A percentile compares a stretch with the other conserved stretches of the same genome.
phyloP scores from a whole-genome alignment of 2,888 invertebrate genomes.

The Hirtodrosophila trivittata region DNA sequence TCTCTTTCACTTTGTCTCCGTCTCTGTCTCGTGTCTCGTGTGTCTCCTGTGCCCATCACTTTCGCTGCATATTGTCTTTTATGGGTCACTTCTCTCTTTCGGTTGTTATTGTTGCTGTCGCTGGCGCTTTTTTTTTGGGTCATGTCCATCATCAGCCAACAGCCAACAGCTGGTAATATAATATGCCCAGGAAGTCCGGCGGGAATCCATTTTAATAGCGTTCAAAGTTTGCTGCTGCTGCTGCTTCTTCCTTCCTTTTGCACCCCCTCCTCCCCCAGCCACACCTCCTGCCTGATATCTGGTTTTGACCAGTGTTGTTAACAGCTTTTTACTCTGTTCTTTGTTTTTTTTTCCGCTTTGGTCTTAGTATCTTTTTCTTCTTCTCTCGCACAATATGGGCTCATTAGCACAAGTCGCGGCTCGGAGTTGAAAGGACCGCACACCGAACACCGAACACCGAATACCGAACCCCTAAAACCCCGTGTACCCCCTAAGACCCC shows the following conservation, averaged over 20 bases:
- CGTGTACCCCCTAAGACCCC: not conserved
- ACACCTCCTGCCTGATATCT: conserved; percentile 1
- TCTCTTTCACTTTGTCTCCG: conserved; percentile 10
- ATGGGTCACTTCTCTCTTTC: conserved; percentile 54
- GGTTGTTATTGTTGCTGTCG: conserved; percentile 1
- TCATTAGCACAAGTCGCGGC: conserved; percentile 71
- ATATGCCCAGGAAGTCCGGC: conserved; percentile 77
- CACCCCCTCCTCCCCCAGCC: not conserved
- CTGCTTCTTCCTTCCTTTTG: conserved; percentile 7
- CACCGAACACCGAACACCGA: too few species aligned
- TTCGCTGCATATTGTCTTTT: conserved; percentile 67
- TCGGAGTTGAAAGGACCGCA: conserved; percentile 14
- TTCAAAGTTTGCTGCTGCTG: conserved; percentile 30
- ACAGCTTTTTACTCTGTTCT: conserved; percentile 32
- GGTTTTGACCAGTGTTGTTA: conserved; percentile 52
- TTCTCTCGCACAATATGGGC: conserved; percentile 76
- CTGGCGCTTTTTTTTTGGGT: conserved; percentile 61
- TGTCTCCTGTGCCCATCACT: conserved; percentile 49
- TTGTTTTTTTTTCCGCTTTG: conserved; percentile 4
- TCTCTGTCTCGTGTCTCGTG: conserved; percentile 30
- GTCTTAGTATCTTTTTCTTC: conserved; percentile 18
- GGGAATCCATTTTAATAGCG: conserved; percentile 80
- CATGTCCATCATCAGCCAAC: conserved; percentile 73
- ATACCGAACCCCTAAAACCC: too few species aligned
- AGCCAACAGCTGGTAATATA: conserved; percentile 68